Percentiles rank a stretch among this genome's conserved stretches.
Evolutionary conservation across 2,888 invertebrate species (phyloP).

Genomic region (Nematopogon swammerdamellus): DNA sequence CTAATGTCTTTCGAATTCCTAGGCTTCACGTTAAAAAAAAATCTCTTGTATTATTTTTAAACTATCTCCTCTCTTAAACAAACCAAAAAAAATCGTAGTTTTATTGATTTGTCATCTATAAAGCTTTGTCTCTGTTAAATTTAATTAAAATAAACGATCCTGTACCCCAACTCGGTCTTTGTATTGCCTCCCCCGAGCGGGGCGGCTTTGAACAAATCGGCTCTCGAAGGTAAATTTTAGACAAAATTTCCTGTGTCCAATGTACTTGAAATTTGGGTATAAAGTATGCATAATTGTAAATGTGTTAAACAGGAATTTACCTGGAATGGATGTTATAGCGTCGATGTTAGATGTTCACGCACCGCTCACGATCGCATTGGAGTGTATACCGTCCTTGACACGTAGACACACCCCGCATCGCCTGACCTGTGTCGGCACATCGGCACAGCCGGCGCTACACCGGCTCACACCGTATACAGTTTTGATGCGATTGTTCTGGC

Average conservation of each 20-base stretch:
- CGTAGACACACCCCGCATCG: too few relatives aligned
- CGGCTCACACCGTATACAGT: background rate
- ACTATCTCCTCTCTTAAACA: background rate
- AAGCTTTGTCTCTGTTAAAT: background rate
- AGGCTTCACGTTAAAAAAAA: background rate
- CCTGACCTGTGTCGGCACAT: too few relatives aligned
- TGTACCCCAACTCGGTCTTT: background rate
- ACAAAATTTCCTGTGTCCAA: background rate
- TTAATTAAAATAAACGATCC: background rate
- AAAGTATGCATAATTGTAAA: background rate
- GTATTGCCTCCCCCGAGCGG: background rate
- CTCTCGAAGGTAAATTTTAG: background rate
- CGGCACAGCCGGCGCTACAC: background rate
- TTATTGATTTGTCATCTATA: background rate
- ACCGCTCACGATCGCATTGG: background rate
- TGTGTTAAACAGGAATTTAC: background rate
- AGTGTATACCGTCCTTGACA: background rate
- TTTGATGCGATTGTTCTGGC: background rate
- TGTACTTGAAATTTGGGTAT: background rate
- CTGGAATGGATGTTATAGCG: background rate
- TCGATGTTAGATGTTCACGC: background rate
- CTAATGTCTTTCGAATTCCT: background rate
- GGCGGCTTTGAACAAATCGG: background rate
- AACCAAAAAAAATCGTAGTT: background rate
- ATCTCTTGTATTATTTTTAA: constrained; percentile 3